These are phyloP conservation scores for Eupithecia pulchellata DNA, from an alignment of 2,888 invertebrate genomes.

Conservation along the genomic window DNA sequence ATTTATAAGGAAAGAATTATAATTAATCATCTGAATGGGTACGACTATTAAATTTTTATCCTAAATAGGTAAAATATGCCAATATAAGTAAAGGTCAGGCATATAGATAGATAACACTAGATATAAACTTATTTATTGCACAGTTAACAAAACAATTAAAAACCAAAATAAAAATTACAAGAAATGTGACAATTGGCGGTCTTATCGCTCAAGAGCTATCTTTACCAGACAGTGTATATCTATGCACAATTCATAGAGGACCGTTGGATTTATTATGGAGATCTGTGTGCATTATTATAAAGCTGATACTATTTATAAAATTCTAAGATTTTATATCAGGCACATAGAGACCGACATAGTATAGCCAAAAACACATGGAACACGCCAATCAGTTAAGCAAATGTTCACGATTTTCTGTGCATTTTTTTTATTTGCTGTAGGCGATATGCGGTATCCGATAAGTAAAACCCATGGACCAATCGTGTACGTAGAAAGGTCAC, in stretches of 20 bases:
- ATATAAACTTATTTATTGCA: too few species aligned
- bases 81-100: not conserved
- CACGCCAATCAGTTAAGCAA: not conserved
- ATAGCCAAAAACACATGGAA: not conserved
- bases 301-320: too few species aligned
- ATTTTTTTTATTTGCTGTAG: not conserved
- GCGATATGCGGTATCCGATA: conserved; percentile 35
- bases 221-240: too few species aligned
- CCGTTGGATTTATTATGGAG: too few species aligned
- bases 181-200: too few species aligned
- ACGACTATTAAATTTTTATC: not conserved
- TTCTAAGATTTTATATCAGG: too few species aligned
- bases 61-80: not conserved
- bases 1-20: not conserved
- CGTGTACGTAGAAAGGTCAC: conserved; percentile 76
- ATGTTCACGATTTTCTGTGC: not conserved
- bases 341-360: not conserved
- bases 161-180: too few species aligned
- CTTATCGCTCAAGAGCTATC: too few species aligned
- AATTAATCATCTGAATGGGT: not conserved
- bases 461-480: conserved; percentile 57
- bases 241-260: too few species aligned
- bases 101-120: too few species aligned
- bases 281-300: too few species aligned
- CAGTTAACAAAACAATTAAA: too few species aligned